These are phyloP conservation scores for Glossosoma conforme DNA, from an alignment of 1,140 invertebrate species.

Conservation along the genomic window DNA sequence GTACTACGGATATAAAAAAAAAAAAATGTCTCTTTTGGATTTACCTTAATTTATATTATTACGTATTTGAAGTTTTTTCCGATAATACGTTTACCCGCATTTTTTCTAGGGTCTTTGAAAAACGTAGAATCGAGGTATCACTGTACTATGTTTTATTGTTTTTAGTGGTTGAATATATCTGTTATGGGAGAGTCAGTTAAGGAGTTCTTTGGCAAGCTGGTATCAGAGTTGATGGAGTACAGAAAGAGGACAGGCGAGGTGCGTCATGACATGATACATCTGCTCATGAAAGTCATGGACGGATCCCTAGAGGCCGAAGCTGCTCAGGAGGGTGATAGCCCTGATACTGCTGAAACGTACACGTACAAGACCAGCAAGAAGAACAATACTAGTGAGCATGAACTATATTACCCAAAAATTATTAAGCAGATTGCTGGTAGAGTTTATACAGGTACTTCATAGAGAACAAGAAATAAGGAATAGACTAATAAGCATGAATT, in stretches of 20 bases:
- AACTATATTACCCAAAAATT: not conserved
- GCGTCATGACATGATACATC: constrained; percentile 15
- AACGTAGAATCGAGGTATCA: too few species aligned
- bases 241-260: not conserved
- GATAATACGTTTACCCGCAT: too few species aligned
- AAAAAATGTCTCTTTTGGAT: not conserved
- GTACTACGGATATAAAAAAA: not conserved
- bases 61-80: not conserved
- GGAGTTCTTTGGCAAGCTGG: constrained; percentile 1
- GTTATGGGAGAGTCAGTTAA: not conserved
- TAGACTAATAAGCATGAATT: constrained; percentile 1
- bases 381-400: not conserved
- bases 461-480: not conserved
- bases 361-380: not conserved
- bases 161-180: not conserved
- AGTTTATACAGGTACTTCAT: not conserved
- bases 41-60: not conserved
- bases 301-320: constrained; percentile 19
- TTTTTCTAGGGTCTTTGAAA: too few species aligned
- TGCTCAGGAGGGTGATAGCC: not conserved
- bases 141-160: too few species aligned
- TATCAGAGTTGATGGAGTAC: constrained; percentile 6
- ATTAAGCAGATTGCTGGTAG: not conserved
- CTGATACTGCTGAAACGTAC: not conserved
- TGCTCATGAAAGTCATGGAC: constrained; percentile 13